A percentile compares a stretch with the other conserved stretches of the same genome.
Conservation (phyloP, 2,113 vertebrate species). For the Cebidichthys violaceus region DNA sequence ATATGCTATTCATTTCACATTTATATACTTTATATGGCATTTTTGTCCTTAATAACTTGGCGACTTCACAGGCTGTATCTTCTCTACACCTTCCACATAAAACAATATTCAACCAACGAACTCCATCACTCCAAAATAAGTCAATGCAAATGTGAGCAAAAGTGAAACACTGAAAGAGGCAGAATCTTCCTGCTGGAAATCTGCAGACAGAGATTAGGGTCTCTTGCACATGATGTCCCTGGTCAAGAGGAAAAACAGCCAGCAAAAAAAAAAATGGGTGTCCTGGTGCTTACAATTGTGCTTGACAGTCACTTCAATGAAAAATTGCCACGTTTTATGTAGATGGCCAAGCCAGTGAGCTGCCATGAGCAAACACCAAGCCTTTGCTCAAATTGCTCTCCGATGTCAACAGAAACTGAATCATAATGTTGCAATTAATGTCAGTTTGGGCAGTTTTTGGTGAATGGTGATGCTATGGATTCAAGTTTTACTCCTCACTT, state of each 20-base stretch:
- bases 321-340: not conserved
- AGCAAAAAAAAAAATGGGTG: not conserved
- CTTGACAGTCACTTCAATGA: not conserved
- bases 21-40: not conserved
- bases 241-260: not conserved
- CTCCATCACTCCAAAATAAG: not conserved
- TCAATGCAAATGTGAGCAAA: conserved; percentile 4
- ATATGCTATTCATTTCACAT: not conserved
- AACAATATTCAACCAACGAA: conserved; percentile 5
- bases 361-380: not conserved
- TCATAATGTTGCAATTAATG: not conserved
- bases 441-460: not conserved
- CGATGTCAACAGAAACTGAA: not conserved
- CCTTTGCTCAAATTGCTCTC: not conserved
- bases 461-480: not conserved
- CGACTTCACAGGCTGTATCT: conserved; percentile 16
- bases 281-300: not conserved
- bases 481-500: too few species aligned
- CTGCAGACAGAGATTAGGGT: not conserved
- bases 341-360: not conserved
- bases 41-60: conserved; percentile 12
- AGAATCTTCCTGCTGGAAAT: conserved; percentile 5
- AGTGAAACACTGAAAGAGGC: not conserved
- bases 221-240: not conserved
- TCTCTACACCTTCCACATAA: conserved; percentile 25